Conservation (phyloP, 23 tunicate genomes). For the Ciona savignyi region DNA sequence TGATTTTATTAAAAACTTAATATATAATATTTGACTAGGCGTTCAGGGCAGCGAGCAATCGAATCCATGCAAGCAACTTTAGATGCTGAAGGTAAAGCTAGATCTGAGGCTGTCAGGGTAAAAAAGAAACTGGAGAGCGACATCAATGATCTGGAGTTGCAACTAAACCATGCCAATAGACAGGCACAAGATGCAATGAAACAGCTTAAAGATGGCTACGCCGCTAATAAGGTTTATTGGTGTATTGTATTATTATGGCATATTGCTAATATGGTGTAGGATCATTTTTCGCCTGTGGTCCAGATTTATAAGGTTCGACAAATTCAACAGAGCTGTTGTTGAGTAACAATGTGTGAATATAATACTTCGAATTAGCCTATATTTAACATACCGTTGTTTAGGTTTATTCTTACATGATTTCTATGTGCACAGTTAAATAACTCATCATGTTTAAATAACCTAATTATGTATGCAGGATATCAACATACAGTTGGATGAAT, state of each 20-base stretch:
- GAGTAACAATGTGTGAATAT: no score
- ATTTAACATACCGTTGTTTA: no score
- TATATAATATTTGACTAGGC: slow-evolving; percentile 35
- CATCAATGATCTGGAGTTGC: slow-evolving; percentile 95
- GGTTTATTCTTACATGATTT: no score
- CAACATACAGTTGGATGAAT: slow-evolving; percentile 81
- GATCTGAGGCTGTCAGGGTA: slow-evolving; percentile 94
- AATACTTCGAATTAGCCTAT: no score
- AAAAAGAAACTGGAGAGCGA: slow-evolving; percentile 97
- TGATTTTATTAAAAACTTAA: neutral
- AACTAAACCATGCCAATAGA: slow-evolving; percentile 76
- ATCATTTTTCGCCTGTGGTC: no score
- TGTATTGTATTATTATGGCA: no score
- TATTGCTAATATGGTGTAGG: no score
- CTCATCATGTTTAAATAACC: no score
- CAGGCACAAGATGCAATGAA: slow-evolving; percentile 89
- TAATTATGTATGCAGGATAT: slow-evolving; percentile 43
- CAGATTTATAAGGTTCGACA: no score
- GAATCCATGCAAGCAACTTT: slow-evolving; percentile 97
- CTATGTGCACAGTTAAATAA: no score
- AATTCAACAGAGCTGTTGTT: no score
- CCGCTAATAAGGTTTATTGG: slow-evolving; percentile 75
- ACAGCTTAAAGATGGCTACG: slow-evolving; percentile 71
- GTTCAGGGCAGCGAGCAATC: slow-evolving; percentile 74
- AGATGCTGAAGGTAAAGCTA: slow-evolving; percentile 90